These are phyloP conservation scores for Agrotis exclamationis DNA, from an alignment of 2,888 invertebrate genomes.

Conservation along the genomic window DNA sequence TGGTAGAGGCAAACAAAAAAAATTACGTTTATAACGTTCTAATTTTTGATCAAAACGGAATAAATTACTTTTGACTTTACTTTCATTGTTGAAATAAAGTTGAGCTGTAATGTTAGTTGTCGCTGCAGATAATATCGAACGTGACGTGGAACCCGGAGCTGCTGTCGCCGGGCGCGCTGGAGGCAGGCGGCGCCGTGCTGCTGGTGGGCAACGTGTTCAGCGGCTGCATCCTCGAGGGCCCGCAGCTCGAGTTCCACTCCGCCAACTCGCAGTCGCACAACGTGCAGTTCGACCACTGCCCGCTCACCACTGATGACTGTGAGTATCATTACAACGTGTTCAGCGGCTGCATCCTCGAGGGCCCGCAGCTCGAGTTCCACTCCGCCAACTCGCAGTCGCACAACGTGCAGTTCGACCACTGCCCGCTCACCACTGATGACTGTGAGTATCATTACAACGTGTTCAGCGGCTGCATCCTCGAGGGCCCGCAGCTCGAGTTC, in stretches of 20 bases:
- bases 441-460: conserved; percentile 92
- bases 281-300: conserved; percentile 94
- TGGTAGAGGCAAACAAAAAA: too few species aligned
- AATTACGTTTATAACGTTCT: too few species aligned
- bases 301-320: conserved; percentile 94
- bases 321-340: conserved; percentile 92
- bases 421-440: conserved; percentile 94
- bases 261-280: conserved; percentile 92
- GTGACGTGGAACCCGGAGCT: conserved; percentile 95
- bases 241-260: conserved; percentile 95
- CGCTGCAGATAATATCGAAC: conserved; percentile 93
- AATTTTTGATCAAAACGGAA: too few species aligned
- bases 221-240: conserved; percentile 96
- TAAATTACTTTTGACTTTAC: too few species aligned
- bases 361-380: conserved; percentile 96
- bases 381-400: conserved; percentile 91
- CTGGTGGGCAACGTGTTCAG: conserved; percentile 95
- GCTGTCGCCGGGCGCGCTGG: conserved; percentile 93
- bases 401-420: conserved; percentile 94
- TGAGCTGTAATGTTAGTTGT: too few species aligned
- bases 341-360: conserved; percentile 96
- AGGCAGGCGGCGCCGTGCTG: conserved; percentile 93
- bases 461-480: conserved; percentile 96
- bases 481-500: conserved; percentile 97
- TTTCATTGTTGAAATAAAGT: too few species aligned